Conservation (phyloP, 2,797 vertebrate genomes). For the Arrhamphus sclerolepis region DNA sequence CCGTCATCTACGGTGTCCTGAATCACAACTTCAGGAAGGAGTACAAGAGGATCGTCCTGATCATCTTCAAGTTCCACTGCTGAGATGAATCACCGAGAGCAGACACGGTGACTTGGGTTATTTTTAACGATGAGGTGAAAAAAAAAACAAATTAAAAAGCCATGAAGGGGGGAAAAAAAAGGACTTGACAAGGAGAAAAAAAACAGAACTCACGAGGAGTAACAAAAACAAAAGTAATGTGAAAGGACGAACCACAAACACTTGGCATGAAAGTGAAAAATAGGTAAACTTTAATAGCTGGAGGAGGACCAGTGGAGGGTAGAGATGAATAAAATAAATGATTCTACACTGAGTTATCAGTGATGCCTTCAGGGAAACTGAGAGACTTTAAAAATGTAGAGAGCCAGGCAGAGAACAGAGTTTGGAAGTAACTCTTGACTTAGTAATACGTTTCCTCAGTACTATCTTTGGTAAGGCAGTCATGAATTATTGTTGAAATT, state of each 20-base stretch:
- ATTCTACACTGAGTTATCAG: conserved; percentile 38
- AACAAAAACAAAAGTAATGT: conserved; percentile 8
- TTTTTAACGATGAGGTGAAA: background rate
- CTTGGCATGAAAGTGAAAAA: conserved; percentile 12
- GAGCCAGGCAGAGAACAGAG: conserved; percentile 14
- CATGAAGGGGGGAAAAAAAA: conserved; percentile 1
- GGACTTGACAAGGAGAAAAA: conserved; percentile 12
- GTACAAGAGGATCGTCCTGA: conserved; percentile 85
- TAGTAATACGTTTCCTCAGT: conserved; percentile 37
- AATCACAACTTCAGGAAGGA: conserved; percentile 89
- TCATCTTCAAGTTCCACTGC: conserved; percentile 81
- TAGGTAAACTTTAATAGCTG: conserved; percentile 14
- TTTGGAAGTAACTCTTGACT: conserved; percentile 29
- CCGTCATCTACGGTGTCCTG: conserved; percentile 84
- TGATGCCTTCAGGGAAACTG: conserved; percentile 57
- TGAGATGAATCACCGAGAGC: conserved; percentile 36
- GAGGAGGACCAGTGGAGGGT: conserved; percentile 9
- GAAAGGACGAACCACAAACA: conserved; percentile 8
- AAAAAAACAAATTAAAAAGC: conserved; percentile 3
- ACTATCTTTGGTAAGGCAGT: conserved; percentile 12
- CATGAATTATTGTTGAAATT: conserved; percentile 1
- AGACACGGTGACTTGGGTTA: too few species aligned
- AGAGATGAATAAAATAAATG: conserved; percentile 32
- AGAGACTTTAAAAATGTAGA: conserved; percentile 22
- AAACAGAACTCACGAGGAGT: conserved; percentile 4